Conservation (phyloP, 2,797 vertebrate genomes). For the Bovichtus variegatus region DNA sequence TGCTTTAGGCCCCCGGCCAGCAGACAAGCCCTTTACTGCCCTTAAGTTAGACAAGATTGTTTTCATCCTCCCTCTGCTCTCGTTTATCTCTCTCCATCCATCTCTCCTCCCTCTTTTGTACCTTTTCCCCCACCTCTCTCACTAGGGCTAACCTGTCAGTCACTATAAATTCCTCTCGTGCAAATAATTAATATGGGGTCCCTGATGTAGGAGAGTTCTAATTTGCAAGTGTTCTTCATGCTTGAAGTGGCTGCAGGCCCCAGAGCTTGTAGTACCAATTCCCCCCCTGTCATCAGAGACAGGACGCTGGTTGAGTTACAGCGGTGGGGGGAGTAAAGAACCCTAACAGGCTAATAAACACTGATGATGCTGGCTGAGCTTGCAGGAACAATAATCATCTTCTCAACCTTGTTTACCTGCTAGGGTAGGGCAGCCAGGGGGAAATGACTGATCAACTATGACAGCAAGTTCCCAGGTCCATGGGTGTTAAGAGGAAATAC, state of each 20-base stretch:
- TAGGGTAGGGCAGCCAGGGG: slow-evolving; percentile 62
- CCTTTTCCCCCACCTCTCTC: slow-evolving; percentile 46
- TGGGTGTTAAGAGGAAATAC: slow-evolving; percentile 59
- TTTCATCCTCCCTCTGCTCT: slow-evolving; percentile 67
- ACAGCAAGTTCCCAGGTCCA: slow-evolving; percentile 54
- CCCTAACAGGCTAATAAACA: slow-evolving; percentile 84
- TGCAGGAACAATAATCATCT: slow-evolving; percentile 82
- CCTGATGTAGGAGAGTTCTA: slow-evolving; percentile 84
- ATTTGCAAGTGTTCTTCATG: slow-evolving; percentile 90
- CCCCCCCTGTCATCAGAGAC: slow-evolving; percentile 83
- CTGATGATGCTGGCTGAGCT: slow-evolving; percentile 75
- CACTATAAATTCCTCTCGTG: slow-evolving; percentile 85
- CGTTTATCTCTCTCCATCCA: slow-evolving; percentile 55
- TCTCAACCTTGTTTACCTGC: slow-evolving; percentile 83
- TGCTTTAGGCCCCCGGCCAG: slow-evolving; percentile 83
- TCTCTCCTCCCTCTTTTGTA: slow-evolving; percentile 38
- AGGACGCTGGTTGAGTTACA: slow-evolving; percentile 81
- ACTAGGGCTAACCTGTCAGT: slow-evolving; percentile 84
- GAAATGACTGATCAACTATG: slow-evolving; percentile 68
- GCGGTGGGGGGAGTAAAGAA: slow-evolving; percentile 70
- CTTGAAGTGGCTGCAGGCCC: slow-evolving; percentile 83
- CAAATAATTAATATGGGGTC: slow-evolving; percentile 87
- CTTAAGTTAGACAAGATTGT: slow-evolving; percentile 78
- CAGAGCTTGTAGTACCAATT: slow-evolving; percentile 85
- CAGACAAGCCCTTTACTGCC: slow-evolving; percentile 80